Evolutionary conservation across 1,140 invertebrate genomes (phyloP).

Genomic region (Hypothenemus hampei): DNA sequence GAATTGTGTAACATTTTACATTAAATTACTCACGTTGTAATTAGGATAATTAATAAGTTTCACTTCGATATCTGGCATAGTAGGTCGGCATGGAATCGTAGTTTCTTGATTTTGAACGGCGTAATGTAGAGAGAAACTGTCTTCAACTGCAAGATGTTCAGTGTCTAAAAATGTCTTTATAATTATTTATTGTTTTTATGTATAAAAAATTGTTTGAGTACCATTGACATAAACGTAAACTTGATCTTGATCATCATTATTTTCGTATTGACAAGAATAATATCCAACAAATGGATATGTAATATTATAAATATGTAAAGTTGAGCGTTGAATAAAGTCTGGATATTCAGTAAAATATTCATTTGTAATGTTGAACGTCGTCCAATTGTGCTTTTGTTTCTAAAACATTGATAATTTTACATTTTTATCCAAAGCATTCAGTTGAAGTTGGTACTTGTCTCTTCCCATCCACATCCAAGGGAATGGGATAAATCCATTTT

Average conservation of each 20-base stretch:
- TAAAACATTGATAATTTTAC: too few species aligned
- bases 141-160: conserved; percentile 50
- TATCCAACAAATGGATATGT: conserved; percentile 38
- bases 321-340: conserved; percentile 51
- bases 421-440: too few species aligned
- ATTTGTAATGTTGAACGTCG: conserved; percentile 45
- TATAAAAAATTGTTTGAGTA: conserved; percentile 46
- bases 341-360: conserved; percentile 50
- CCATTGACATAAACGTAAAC: conserved; percentile 65
- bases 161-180: conserved; percentile 47
- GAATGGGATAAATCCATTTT: too few species aligned
- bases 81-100: conserved; percentile 60
- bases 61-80: conserved; percentile 59
- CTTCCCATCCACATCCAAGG: too few species aligned
- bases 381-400: conserved; percentile 46
- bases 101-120: conserved; percentile 42
- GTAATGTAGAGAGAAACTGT: conserved; percentile 40
- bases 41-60: conserved; percentile 47
- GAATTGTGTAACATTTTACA: too few species aligned
- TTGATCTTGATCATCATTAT: conserved; percentile 47
- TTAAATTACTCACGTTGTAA: conserved; percentile 33
- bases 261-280: conserved; percentile 39
- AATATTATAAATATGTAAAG: conserved; percentile 48
- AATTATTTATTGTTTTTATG: neutral
- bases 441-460: too few species aligned